These are phyloP conservation scores for Hydriomena furcata DNA, from an alignment of 2,888 invertebrate genomes.

Conservation along the genomic window DNA sequence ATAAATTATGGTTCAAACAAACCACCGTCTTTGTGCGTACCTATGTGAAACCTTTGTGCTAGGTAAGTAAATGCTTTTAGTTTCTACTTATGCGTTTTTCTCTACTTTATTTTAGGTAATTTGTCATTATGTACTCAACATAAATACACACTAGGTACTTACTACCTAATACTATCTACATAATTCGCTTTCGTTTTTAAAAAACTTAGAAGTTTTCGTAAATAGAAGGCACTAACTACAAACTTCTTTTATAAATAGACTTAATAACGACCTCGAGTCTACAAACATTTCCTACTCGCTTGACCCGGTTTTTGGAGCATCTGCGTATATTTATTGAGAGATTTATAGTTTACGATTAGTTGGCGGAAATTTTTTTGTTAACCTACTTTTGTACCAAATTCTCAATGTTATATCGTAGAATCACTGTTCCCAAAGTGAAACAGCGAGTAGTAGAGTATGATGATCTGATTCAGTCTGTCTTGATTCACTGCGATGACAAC, in stretches of 20 bases:
- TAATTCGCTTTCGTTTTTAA: too few relatives aligned
- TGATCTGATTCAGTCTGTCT: conserved; percentile 3
- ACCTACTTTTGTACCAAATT: conserved; percentile 32
- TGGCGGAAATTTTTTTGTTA: conserved; percentile 45
- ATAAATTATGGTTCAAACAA: too few relatives aligned
- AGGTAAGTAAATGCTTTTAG: too few relatives aligned
- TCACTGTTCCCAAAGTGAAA: not conserved
- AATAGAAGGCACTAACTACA: not conserved
- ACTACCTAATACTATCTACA: too few relatives aligned
- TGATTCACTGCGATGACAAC: conserved; percentile 11
- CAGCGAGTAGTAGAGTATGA: not conserved
- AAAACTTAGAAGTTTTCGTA: not conserved
- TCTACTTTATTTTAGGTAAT: too few relatives aligned
- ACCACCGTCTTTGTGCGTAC: too few relatives aligned
- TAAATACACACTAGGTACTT: too few relatives aligned
- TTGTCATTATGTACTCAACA: too few relatives aligned
- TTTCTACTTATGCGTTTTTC: too few relatives aligned
- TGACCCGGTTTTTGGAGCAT: conserved; percentile 52
- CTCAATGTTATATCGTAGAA: not conserved
- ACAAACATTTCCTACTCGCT: conserved; percentile 45
- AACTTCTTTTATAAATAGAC: conserved; percentile 2
- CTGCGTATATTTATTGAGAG: conserved; percentile 48
- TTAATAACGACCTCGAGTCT: conserved; percentile 43
- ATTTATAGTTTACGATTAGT: conserved; percentile 37
- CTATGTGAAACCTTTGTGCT: too few relatives aligned